These are phyloP conservation scores for Babylonia areolata DNA, from an alignment of 1,140 invertebrate species.

Conservation along the genomic window DNA sequence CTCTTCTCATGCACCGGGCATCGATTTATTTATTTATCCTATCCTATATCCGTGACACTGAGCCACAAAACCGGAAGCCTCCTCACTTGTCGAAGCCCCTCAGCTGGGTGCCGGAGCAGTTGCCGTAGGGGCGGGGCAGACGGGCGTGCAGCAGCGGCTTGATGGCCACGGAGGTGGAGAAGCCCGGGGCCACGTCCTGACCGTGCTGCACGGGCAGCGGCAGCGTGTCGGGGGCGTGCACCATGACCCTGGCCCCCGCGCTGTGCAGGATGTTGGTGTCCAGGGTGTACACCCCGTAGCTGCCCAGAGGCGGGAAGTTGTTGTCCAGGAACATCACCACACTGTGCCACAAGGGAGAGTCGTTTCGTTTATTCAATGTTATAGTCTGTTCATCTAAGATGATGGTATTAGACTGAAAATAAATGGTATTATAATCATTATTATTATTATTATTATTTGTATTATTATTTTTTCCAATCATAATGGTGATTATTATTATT, in stretches of 20 bases:
- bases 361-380: no score
- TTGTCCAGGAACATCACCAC: conserved; percentile 62
- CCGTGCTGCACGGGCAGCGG: conserved; percentile 75
- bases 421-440: no score
- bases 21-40: no score
- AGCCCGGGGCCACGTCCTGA: conserved; percentile 71
- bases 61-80: no score
- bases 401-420: no score
- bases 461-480: no score
- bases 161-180: conserved; percentile 69
- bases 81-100: conserved; percentile 48
- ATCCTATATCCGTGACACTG: no score
- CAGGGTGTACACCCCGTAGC: conserved; percentile 66
- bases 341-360: background rate
- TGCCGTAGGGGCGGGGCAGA: conserved; percentile 66
- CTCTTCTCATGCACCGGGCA: no score
- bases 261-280: conserved; percentile 69
- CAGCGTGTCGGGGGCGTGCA: conserved; percentile 74
- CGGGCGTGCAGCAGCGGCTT: conserved; percentile 65
- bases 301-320: conserved; percentile 65
- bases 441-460: no score
- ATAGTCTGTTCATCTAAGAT: no score
- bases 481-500: no score
- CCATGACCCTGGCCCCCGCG: conserved; percentile 73
- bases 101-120: conserved; percentile 63